Evolutionary conservation across 2,797 vertebrate genomes (phyloP), one percentile per base, ranked within the genome.

Genomic region (Siniperca scherzeri): DNA sequence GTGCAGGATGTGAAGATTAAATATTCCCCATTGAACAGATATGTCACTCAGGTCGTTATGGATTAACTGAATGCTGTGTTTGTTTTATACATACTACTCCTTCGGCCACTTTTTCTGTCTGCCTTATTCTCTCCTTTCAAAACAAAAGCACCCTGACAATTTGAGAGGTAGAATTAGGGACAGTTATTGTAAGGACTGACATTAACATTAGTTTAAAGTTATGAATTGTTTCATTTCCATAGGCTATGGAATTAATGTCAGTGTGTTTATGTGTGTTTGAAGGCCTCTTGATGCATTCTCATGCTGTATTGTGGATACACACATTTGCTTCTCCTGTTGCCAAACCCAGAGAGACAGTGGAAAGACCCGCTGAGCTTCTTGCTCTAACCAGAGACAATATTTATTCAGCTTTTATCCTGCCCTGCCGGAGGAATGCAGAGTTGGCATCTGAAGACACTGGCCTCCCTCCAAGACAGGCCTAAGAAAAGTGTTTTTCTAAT

Each of bases 321-420:
- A 2, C 16, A 16, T 56, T 82, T 68, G 73, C 55, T 55, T 48
- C 48, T 70, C 30, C 65, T 7, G 2, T 72, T 74, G 55, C 78
- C 69, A 80, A 77, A 83, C 36, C 55, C 42, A 59, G 48, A 74
- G 22, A 83, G 46, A 79, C 60, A 36, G 38, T 73, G 52, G 55
- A 84, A 83, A 90, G 73, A 80, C 52, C 64, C 2, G 1, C 66
- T 72, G 65, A 55, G 38, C 60, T 75, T 72, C 52, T 68, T 72
- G 33, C 67, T 79, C 56, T 44, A 83, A 80, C 60, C 46, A 55
- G 73, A 91, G 81, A 89, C 78, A 83, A 80, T 91, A 87, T 90
- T 92, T 91, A 88, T 71, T 82, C 89, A 83, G 82, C 76, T 84
- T 91, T 86, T 82, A 77, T 92, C 81, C 86, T 80, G 64, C 77